Conservation (phyloP, 2,888 invertebrate species). For the Hyposoter dolosus region DNA sequence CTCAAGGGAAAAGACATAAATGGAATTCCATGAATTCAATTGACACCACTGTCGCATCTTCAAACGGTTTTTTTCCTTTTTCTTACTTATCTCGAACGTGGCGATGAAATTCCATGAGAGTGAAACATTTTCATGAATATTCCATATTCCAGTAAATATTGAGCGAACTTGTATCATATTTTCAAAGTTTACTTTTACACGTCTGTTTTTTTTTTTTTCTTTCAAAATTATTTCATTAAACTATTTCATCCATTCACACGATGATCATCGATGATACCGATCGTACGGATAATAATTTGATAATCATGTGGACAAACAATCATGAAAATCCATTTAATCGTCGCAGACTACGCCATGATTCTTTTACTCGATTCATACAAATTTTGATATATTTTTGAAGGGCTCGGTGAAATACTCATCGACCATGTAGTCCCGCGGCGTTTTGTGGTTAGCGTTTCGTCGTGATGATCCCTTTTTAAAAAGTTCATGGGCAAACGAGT, state of each 20-base stretch:
- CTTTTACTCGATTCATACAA: too few relatives aligned
- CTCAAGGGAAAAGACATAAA: constrained; percentile 40
- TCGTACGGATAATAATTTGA: too few relatives aligned
- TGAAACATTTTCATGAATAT: constrained; percentile 7
- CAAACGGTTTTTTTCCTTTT: constrained; percentile 5
- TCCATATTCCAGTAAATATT: neutral
- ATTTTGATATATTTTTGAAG: too few relatives aligned
- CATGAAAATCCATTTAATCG: too few relatives aligned
- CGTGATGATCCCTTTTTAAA: too few relatives aligned
- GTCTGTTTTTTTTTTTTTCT: neutral
- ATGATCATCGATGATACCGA: too few relatives aligned
- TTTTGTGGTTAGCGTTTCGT: too few relatives aligned
- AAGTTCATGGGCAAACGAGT: too few relatives aligned
- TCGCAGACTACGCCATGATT: too few relatives aligned
- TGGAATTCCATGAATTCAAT: constrained; percentile 62
- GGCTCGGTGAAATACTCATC: too few relatives aligned
- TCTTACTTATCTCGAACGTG: constrained; percentile 26
- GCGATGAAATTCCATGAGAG: constrained; percentile 31
- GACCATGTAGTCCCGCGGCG: too few relatives aligned
- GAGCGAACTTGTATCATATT: neutral
- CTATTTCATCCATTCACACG: neutral
- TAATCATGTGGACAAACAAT: too few relatives aligned
- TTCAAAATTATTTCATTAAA: neutral
- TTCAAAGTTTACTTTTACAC: neutral
- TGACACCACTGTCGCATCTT: constrained; percentile 41